These are phyloP conservation scores for Poecilia latipinna DNA, from an alignment of 2,113 vertebrate genomes.

Conservation along the genomic window DNA sequence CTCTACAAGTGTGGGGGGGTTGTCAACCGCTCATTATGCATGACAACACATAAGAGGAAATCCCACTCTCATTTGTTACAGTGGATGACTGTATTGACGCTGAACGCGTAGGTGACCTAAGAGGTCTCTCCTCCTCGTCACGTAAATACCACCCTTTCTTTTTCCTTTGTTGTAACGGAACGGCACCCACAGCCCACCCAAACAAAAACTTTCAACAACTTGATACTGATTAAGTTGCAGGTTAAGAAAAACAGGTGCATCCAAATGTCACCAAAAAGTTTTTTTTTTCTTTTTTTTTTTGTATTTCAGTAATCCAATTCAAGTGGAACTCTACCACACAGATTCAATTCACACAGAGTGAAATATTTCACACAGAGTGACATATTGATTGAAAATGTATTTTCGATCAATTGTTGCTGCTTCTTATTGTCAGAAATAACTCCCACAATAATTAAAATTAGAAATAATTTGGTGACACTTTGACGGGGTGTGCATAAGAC, in stretches of 20 bases:
- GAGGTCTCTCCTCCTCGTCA: slow-evolving; percentile 11
- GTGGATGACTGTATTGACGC: neutral
- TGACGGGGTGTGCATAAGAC: too few relatives aligned
- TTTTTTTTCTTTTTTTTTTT: neutral
- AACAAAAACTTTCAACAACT: neutral
- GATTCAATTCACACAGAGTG: neutral
- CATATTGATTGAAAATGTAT: neutral
- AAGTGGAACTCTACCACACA: neutral
- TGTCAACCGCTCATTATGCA: neutral
- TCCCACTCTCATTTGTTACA: slow-evolving; percentile 38
- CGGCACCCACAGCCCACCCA: slow-evolving; percentile 32
- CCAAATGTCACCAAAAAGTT: neutral
- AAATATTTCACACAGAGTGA: neutral
- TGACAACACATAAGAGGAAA: slow-evolving; percentile 40
- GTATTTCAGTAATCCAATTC: neutral
- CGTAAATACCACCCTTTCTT: slow-evolving; percentile 8
- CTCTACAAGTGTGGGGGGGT: neutral
- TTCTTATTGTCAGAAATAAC: neutral
- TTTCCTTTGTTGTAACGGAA: slow-evolving; percentile 51
- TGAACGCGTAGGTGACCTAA: neutral
- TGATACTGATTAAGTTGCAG: neutral
- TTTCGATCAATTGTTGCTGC: neutral
- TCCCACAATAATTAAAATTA: too few relatives aligned
- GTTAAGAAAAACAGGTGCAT: neutral
- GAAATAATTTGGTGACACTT: too few relatives aligned